A percentile compares a stretch with the other conserved stretches of the same genome.
phyloP scores from a whole-genome alignment of 2,113 vertebrate genomes.

The Scomber colias region DNA sequence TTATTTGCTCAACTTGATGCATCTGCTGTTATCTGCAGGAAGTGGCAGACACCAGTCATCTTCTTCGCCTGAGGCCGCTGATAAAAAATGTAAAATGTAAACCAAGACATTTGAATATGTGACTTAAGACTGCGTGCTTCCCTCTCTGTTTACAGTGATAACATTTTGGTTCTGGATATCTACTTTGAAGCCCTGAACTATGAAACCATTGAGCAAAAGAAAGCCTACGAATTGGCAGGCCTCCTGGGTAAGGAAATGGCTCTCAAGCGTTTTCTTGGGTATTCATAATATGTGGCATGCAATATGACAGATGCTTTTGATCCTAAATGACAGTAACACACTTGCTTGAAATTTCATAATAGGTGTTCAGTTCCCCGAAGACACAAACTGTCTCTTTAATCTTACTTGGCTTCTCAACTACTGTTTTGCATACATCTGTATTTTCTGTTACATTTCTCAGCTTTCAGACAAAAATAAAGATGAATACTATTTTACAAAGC shows the following conservation, averaged over 20 bases:
- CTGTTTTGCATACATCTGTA: conserved; percentile 11
- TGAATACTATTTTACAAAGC: not conserved
- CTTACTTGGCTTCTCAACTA: conserved; percentile 11
- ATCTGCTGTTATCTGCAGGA: conserved; percentile 49
- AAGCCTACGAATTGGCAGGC: conserved; percentile 97
- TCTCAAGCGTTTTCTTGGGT: conserved; percentile 40
- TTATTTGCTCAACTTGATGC: conserved; percentile 49
- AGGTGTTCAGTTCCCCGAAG: conserved; percentile 40
- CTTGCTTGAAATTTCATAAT: conserved; percentile 44
- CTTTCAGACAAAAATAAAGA: conserved; percentile 11
- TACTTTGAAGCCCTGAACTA: conserved; percentile 99
- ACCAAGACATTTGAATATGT: conserved; percentile 32
- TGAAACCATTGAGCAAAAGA: conserved; percentile 99
- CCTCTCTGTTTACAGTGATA: conserved; percentile 88
- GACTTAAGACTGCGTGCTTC: conserved; percentile 8
- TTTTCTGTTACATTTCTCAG: conserved; percentile 35
- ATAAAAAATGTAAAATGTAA: conserved; percentile 28
- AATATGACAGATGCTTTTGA: conserved; percentile 50
- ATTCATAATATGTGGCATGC: conserved; percentile 37
- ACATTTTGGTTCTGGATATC: conserved; percentile 98
- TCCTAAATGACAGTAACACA: conserved; percentile 47
- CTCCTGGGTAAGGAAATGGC: conserved; percentile 90
- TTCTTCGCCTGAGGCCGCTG: conserved; percentile 15
- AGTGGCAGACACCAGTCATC: conserved; percentile 19
- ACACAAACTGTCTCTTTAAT: conserved; percentile 50